phyloP scores from a whole-genome alignment of 1,140 invertebrate genomes.

The Chionoecetes opilio region DNA sequence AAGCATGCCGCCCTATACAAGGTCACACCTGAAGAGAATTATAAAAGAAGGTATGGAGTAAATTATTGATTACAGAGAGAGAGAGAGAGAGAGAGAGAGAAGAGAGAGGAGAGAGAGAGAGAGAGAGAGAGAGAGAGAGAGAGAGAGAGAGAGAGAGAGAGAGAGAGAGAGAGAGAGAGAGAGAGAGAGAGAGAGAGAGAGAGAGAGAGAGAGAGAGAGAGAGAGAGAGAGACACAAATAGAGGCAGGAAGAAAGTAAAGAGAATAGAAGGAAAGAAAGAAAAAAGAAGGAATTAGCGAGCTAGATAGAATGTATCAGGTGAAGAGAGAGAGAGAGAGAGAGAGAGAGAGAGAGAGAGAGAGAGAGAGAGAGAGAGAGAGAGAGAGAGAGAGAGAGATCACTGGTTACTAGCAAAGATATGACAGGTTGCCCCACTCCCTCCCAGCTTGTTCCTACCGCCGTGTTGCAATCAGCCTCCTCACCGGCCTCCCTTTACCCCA shows the following conservation, averaged over 20 bases:
- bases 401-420: too few relatives aligned
- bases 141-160: background rate
- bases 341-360: slow-evolving; percentile 5
- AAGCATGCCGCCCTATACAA: too few relatives aligned
- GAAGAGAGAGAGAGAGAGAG: too few relatives aligned
- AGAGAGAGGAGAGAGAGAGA: too few relatives aligned
- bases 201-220: too few relatives aligned
- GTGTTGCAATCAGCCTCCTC: background rate
- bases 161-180: background rate
- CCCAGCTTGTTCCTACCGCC: background rate
- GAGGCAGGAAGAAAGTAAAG: background rate
- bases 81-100: background rate
- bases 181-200: too few relatives aligned
- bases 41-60: background rate
- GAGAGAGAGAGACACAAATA: slow-evolving; percentile 3
- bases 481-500: background rate
- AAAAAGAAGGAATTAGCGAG: too few relatives aligned
- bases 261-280: background rate
- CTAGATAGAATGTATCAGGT: too few relatives aligned
- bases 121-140: background rate
- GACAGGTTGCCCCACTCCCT: too few relatives aligned
- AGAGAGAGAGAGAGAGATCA: background rate
- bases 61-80: background rate
- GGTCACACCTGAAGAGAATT: too few relatives aligned
- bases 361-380: slow-evolving; percentile 22